Base-by-base conservation (phyloP, 2,797 vertebrate species). In the Notamacropus eugenii region DNA sequence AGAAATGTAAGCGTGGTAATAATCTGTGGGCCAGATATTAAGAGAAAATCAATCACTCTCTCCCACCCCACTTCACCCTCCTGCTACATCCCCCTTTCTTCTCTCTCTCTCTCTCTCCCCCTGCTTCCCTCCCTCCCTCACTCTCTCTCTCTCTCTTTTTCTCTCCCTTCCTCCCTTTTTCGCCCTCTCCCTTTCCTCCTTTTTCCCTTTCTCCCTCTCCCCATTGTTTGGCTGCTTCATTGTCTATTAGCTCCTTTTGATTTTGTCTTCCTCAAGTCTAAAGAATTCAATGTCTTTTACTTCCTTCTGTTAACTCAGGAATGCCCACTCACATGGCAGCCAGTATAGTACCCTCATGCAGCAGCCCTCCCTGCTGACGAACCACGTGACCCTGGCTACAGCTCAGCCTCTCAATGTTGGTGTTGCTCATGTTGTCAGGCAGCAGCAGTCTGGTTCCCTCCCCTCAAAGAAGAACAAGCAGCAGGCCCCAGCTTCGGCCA, bases 401-500 rank as follows among this genome's bases (percentile, higher is more conserved):
- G 98, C 99, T 0, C 99, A 99, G 97, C 99, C 98, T 92, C 98
- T 99, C 96, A 99, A 98, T 56, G 98, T 99, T 54, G 99, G 99
- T 28, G 98, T 98, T 54, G 98, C 99, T 95, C 99, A 99, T 52
- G 98, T 99, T 0, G 99, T 99, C 59, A 99, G 99, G 97, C 98
- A 99, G 96, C 99, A 99, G 92, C 99, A 99, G 96, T 99, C 99
- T 98, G 99, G 98, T 98, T 98, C 98, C 2, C 97, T 98, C 90
- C 98, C 99, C 62, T 98, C 98, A 34, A 99, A 99, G 99, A 99
- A 99, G 98, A 99, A 99, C 74, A 99, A 99, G 97, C 99, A 99
- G 57, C 99, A 98, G 97, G 98, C 98, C 28, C 97, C 98, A 5
- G 98, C 93, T 92, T 98, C 99, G 98, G 98, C 99, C 97, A 99